phyloP scores from a whole-genome alignment of 2,888 invertebrate genomes.

The Harpalus rubripes region DNA sequence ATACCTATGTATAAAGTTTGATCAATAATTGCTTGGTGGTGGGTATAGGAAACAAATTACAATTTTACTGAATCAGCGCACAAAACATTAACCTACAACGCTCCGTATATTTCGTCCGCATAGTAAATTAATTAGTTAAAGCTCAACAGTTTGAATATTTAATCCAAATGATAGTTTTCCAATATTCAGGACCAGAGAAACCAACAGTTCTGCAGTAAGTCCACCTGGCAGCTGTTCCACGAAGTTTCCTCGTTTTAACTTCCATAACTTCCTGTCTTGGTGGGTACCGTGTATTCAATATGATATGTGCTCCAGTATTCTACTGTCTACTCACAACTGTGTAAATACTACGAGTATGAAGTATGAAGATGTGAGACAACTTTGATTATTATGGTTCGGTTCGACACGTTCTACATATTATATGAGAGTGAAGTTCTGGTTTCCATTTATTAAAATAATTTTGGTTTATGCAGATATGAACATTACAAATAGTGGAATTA shows the following conservation, averaged over 20 bases:
- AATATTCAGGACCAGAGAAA: neutral
- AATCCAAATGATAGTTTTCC: neutral
- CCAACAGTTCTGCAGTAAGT: neutral
- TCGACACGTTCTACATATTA: too few species aligned
- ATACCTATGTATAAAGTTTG: too few species aligned
- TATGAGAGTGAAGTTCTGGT: neutral
- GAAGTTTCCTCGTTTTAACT: constrained; percentile 13
- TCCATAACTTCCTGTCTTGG: constrained; percentile 1
- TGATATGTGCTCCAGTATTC: constrained; percentile 15
- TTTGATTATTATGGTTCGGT: too few species aligned
- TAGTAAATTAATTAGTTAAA: constrained; percentile 1
- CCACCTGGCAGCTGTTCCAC: neutral
- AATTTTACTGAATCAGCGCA: neutral
- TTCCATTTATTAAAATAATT: constrained; percentile 6
- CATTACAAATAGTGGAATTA: neutral
- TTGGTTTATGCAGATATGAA: neutral
- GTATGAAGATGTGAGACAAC: constrained; percentile 7
- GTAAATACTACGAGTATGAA: neutral
- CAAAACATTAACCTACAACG: neutral
- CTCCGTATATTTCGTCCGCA: neutral
- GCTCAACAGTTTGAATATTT: neutral
- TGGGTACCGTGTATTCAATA: neutral
- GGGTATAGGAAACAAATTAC: too few species aligned
- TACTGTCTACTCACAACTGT: constrained; percentile 1
- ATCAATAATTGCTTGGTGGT: too few species aligned